Percentiles rank a stretch among this genome's conserved stretches.
Evolutionary conservation across 2,888 invertebrate genomes (phyloP).

Genomic region (Leptura quadrifasciata): DNA sequence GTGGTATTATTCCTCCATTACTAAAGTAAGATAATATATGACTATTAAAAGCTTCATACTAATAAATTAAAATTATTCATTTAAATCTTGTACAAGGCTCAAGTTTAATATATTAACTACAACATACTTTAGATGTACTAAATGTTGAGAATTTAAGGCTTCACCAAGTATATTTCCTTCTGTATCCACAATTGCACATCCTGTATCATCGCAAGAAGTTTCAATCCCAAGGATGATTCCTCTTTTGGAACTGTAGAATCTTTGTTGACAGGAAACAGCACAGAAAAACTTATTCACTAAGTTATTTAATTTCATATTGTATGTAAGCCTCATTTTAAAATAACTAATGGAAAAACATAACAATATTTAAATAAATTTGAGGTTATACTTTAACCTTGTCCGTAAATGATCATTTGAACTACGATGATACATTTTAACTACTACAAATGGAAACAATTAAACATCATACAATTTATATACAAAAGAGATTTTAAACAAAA

Average conservation of each 20-base stretch:
- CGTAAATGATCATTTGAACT: background rate
- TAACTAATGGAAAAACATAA: background rate
- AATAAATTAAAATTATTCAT: background rate
- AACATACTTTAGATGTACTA: constrained; percentile 82
- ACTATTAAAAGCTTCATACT: background rate
- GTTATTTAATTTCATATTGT: background rate
- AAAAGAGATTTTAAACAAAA: too few relatives aligned
- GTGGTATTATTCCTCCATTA: constrained; percentile 93
- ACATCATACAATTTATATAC: too few relatives aligned
- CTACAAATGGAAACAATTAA: background rate
- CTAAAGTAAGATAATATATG: constrained; percentile 69
- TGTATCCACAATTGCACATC: constrained; percentile 88
- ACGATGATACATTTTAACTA: background rate
- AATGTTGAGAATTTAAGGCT: constrained; percentile 87
- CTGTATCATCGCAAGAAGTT: constrained; percentile 98
- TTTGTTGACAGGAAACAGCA: background rate
- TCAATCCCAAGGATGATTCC: constrained; percentile 91
- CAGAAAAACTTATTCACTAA: background rate
- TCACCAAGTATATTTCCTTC: constrained; percentile 86
- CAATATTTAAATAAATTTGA: background rate
- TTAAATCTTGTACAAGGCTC: background rate
- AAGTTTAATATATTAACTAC: background rate
- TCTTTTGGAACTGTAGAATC: constrained; percentile 40
- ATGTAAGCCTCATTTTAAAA: constrained; percentile 11
- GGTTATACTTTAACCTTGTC: background rate